Evolutionary conservation across 2,888 invertebrate genomes (phyloP), one percentile per base, ranked within the genome.

Genomic region (Tridacna gigas): DNA sequence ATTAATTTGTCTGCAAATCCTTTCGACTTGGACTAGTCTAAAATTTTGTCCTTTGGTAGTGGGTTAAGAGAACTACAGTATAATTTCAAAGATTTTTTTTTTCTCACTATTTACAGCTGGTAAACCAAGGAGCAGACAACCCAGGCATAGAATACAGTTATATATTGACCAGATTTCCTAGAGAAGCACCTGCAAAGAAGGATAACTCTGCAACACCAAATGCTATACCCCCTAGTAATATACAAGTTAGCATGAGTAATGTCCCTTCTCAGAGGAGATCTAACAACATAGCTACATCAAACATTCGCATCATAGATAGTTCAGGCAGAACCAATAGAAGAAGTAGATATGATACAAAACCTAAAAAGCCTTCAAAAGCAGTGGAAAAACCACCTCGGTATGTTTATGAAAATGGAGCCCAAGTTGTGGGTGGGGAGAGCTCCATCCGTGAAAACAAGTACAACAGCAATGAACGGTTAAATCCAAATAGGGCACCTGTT

Each of bases 351-450:
- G 26, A 18, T 18, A 22, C 20, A 12, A 71, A 77, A 25, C 26
- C 22, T 18, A 28, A 77, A 22, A 77, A 22, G 45, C 22, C 22
- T 9, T 65, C 51, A 66, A 45, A 26, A 11, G 51, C 26, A 0
- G 25, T 26, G 4, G 20, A 37, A 20, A 65, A 67, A 48, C 25
- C 26, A 51, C 22, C 48, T 37, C 60, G 45, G n/a, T 80, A 65
- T 83, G 80, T 83, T 45, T 83, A 83, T 51, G 61, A 60, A 45
- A 83, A 83, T 69, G 51, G 56, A 22, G 77, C 80, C 22, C 83
- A 83, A 69, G 77, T 83, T 0, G 28, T 74, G 22, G 83, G 80
- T 18, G 77, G 80, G 15, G 74, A 66, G 25, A 83, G 67, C 20
- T 77, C 79, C 25, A 74, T 82, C 20, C 15, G 28, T 1, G 25